phyloP scores from a whole-genome alignment of 2,888 invertebrate genomes.

The Plagodis pulveraria region DNA sequence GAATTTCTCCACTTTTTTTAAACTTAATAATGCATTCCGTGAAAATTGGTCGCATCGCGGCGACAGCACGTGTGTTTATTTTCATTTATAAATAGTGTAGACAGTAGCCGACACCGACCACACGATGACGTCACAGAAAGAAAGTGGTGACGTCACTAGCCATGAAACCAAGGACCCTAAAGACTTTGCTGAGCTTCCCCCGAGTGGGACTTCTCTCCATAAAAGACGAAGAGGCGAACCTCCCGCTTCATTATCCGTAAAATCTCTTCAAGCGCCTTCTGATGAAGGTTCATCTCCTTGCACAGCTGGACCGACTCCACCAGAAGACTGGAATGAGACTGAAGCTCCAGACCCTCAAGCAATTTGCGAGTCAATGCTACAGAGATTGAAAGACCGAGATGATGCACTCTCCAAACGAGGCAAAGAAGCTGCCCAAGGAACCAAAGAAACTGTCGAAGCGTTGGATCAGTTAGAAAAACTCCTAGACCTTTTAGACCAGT shows the following conservation, averaged over 20 bases:
- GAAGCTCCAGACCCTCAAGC: slow-evolving; percentile 64
- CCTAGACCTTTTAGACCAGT: slow-evolving; percentile 90
- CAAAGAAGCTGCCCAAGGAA: slow-evolving; percentile 81
- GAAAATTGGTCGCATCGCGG: slow-evolving; percentile 53
- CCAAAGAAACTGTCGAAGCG: slow-evolving; percentile 86
- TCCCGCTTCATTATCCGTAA: slow-evolving; percentile 71
- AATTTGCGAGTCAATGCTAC: slow-evolving; percentile 72
- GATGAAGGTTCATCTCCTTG: slow-evolving; percentile 78
- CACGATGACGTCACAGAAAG: slow-evolving; percentile 71
- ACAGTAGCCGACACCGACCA: slow-evolving; percentile 52
- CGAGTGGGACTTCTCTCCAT: slow-evolving; percentile 74
- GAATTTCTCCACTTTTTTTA: slow-evolving; percentile 20
- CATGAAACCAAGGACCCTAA: slow-evolving; percentile 41
- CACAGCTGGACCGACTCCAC: slow-evolving; percentile 67
- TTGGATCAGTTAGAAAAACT: slow-evolving; percentile 93
- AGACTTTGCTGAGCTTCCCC: slow-evolving; percentile 68
- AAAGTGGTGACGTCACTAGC: slow-evolving; percentile 63
- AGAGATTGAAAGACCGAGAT: slow-evolving; percentile 67
- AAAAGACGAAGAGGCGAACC: slow-evolving; percentile 75
- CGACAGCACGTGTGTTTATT: slow-evolving; percentile 75
- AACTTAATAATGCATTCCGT: slow-evolving; percentile 69
- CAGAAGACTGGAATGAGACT: slow-evolving; percentile 68
- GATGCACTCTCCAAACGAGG: slow-evolving; percentile 82
- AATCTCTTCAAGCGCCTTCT: slow-evolving; percentile 68
- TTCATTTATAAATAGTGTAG: slow-evolving; percentile 75